Conservation (phyloP, 2,113 vertebrate species). For the Cyanoramphus novaezelandiae region DNA sequence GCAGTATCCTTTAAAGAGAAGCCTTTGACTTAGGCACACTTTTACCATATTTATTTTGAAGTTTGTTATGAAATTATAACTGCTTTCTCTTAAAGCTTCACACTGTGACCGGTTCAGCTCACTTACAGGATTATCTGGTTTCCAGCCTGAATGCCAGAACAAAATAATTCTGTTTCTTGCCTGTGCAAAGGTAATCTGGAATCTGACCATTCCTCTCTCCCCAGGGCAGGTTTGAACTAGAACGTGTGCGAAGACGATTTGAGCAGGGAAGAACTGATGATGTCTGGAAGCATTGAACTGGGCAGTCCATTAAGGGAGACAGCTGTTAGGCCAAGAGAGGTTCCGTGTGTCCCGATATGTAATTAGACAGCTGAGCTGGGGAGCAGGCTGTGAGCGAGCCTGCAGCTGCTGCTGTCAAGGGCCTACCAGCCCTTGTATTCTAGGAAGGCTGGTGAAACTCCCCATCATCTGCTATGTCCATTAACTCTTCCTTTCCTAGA, state of each 20-base stretch:
- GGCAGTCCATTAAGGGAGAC: conserved; percentile 1
- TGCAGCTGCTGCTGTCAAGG: conserved; percentile 48
- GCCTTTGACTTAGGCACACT: neutral
- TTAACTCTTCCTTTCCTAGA: conserved; percentile 30
- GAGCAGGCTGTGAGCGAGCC: neutral
- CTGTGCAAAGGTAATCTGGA: neutral
- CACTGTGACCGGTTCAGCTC: neutral
- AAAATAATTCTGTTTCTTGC: neutral
- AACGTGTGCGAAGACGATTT: neutral
- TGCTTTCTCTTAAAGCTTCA: neutral
- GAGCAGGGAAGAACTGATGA: neutral
- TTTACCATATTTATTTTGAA: neutral
- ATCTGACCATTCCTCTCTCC: neutral
- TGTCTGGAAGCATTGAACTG: conserved; percentile 16
- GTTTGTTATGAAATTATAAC: neutral
- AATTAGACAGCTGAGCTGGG: conserved; percentile 53
- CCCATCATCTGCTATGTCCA: neutral
- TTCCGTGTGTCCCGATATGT: neutral
- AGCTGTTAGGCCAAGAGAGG: conserved; percentile 53
- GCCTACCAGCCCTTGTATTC: neutral
- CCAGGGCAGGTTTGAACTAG: neutral
- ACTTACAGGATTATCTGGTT: neutral
- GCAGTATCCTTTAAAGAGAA: neutral
- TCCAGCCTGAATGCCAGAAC: neutral
- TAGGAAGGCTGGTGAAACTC: neutral